Evolutionary conservation across 30 jellyfish, hydroid and myxozoan genomes (phyloP).

Genomic region (Cassiopea xamachana): DNA sequence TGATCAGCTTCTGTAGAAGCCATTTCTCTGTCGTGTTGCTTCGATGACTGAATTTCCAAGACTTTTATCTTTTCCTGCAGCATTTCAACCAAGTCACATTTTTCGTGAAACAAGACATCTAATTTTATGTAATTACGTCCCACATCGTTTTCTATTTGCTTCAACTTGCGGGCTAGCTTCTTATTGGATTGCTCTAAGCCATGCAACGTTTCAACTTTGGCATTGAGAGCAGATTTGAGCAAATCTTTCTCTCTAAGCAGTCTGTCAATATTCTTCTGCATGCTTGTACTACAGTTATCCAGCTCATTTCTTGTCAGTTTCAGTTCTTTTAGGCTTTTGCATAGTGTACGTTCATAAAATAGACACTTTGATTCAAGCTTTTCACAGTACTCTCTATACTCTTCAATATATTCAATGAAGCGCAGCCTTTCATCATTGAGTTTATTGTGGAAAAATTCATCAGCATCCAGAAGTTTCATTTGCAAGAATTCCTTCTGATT

Average conservation of each 20-base stretch:
- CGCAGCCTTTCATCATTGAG: background rate
- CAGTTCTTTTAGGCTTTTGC: background rate
- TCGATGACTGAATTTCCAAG: no score
- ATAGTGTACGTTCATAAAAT: background rate
- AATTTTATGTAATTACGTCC: background rate
- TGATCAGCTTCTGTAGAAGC: no score
- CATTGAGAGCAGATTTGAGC: conserved; percentile 1
- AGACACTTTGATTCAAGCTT: background rate
- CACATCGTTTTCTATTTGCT: background rate
- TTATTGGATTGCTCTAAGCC: background rate
- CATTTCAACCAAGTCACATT: no score
- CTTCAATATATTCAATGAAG: background rate
- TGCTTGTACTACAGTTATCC: background rate
- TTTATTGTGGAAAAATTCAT: background rate
- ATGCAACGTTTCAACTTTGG: background rate
- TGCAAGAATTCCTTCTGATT: background rate
- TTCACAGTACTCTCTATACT: background rate
- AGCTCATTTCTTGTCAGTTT: background rate
- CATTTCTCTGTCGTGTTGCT: no score
- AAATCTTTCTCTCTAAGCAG: background rate
- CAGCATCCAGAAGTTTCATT: conserved; percentile 5
- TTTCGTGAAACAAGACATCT: no score
- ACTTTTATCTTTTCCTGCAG: no score
- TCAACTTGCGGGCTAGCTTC: background rate
- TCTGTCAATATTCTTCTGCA: background rate